Evolutionary conservation across 1,140 invertebrate genomes (phyloP), one percentile per base, ranked within the genome.

Genomic region (Drosophila arizonae): DNA sequence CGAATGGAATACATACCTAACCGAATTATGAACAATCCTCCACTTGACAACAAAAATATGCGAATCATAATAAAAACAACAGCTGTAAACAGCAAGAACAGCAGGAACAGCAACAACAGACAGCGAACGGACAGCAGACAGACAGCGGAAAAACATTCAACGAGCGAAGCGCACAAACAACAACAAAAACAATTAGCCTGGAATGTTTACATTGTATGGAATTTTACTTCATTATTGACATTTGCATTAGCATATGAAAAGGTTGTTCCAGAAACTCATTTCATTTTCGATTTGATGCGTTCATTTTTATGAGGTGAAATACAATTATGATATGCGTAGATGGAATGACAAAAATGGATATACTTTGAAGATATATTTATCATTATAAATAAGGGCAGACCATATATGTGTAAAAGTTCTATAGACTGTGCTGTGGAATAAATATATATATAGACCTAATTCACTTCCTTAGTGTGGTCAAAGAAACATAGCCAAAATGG

Each of bases 201-300:
- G 54, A 77, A 77, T 84, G 81, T 85, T 85, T 74, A 71, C 66
- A 64, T 64, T 77, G 58, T 54, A 46, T 65, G 62, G 52, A 84
- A 74, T 65, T 85, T 77, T 52, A 73, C 69, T 85, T 84, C 80
- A 84, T 86, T 84, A 85, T 85, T 71, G 69, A 85, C 77, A 80
- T 77, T 77, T 86, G 62, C 81, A 84, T 80, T 84, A 85, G 58
- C 62, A 74, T 55, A 75, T 17, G 28, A 26, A 43, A 30, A 33
- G 61, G 33, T 10, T 4, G 43, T 66, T 74, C 46, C 51, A 13
- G 6, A 1, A 66, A 41, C 15, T 1, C 1, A 45, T 58, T 57
- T 30, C 56, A 28, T 36, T 61, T n/a, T 26, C 13, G 39, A 48
- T 46, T 46, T 13, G 36, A 39, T 58, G 43, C 51, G 33, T 33